Evolutionary conservation across 2,113 vertebrate species (phyloP), one percentile per base, ranked within the genome.

Genomic region (Alligator sinensis): DNA sequence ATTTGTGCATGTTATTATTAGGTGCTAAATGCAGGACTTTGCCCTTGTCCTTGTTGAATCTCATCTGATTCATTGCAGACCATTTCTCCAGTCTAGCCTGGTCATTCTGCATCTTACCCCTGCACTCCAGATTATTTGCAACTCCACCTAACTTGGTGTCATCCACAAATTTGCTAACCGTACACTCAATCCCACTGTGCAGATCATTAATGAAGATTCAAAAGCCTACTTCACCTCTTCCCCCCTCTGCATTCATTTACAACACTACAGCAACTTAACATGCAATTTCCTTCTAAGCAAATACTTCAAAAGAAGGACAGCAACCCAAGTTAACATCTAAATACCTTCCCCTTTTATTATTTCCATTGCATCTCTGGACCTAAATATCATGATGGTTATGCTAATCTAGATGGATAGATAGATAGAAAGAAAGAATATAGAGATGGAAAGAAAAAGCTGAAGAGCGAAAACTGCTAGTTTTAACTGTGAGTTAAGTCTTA

Each of bases 381-480:
- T 30, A 60, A 77, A 28, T 13, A 79, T 38, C 58, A 24, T 24
- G 58, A 78, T 30, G 28, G 5, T 66, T 66, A 78, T 28, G 66
- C 79, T 59, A 78, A 88, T 0, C 2, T 14, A 94, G 80, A 85
- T 93, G 74, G 57, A 61, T 91, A 92, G 78, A 61, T 91, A 92
- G 78, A 34, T 4, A 0, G 80, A 80, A 91, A 80, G 61, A 94
- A 96, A 58, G 30, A 91, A 47, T 85, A 93, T 30, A 38, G 25
- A 91, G 27, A 70, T 77, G 94, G 83, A 92, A 93, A 74, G 72
- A 83, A 77, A 78, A 60, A 90, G 28, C 86, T 88, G 22, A 87
- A 91, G 88, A 93, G 58, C 92, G 17, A 72, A 34, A 11, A 76
- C 62, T 92, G 90, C 80, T 91, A 95, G 79, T 75, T 87, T 90